Conservation (phyloP, 1,140 invertebrate species). For the Harlomillsia oculata region DNA sequence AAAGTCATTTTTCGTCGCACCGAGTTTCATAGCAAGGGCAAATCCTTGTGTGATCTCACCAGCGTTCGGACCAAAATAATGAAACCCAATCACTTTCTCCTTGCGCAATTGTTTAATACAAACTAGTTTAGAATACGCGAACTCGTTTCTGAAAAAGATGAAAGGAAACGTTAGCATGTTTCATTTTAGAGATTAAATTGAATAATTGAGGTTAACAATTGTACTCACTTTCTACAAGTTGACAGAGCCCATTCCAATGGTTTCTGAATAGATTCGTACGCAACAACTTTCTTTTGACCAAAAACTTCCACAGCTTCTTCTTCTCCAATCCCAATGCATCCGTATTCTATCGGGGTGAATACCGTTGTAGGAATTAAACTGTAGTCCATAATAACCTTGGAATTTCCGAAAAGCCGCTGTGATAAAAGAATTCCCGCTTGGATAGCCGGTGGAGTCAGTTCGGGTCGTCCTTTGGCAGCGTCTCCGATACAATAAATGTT, state of each 20-base stretch:
- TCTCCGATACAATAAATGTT: conserved; percentile 75
- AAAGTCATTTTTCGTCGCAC: conserved; percentile 69
- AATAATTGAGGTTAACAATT: no score
- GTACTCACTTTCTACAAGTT: no score
- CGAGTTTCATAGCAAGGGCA: conserved; percentile 29
- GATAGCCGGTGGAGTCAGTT: conserved; percentile 83
- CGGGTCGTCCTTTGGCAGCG: conserved; percentile 65
- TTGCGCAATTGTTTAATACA: conserved; percentile 49
- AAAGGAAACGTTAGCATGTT: no score
- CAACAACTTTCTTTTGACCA: conserved; percentile 46
- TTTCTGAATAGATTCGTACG: conserved; percentile 89
- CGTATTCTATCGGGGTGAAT: conserved; percentile 94
- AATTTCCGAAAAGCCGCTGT: conserved; percentile 55
- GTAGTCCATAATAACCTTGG: conserved; percentile 60
- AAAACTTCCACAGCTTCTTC: conserved; percentile 63
- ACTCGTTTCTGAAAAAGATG: conserved; percentile 51
- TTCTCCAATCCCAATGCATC: conserved; percentile 83
- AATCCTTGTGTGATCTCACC: conserved; percentile 85
- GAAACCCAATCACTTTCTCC: conserved; percentile 82
- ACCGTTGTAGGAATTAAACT: conserved; percentile 89
- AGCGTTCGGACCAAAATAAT: conserved; percentile 89
- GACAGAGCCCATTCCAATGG: conserved; percentile 92
- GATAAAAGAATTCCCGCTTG: conserved; percentile 82
- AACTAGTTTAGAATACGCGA: conserved; percentile 68
- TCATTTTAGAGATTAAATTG: no score